These are phyloP conservation scores for Anguilla obscura DNA, from an alignment of 2,797 vertebrate genomes.

Conservation along the genomic window DNA sequence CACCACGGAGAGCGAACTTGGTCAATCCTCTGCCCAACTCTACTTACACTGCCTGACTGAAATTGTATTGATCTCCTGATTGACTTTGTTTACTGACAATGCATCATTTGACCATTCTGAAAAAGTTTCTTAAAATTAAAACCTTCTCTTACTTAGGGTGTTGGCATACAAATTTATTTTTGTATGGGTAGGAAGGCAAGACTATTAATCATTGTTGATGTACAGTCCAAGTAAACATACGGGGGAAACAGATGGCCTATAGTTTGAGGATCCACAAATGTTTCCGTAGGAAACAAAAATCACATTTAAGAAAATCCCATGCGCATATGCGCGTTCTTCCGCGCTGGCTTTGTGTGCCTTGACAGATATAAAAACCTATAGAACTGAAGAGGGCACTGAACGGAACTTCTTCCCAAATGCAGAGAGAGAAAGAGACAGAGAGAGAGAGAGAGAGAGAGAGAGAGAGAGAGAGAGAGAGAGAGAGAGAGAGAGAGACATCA, in stretches of 20 bases:
- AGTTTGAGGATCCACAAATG: neutral
- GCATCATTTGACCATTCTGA: neutral
- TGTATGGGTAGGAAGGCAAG: neutral
- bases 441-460: neutral
- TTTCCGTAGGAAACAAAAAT: neutral
- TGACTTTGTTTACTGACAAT: too few species aligned
- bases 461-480: neutral
- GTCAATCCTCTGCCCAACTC: neutral
- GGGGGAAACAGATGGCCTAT: neutral
- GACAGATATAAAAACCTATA: neutral
- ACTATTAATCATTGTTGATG: neutral
- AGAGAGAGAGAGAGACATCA: neutral
- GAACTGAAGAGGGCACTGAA: neutral
- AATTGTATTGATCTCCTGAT: neutral
- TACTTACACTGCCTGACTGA: neutral
- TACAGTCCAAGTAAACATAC: neutral
- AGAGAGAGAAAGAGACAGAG: neutral
- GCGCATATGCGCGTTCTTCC: neutral
- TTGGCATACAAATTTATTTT: neutral
- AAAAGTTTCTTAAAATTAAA: neutral
- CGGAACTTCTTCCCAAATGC: neutral
- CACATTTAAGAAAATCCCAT: neutral
- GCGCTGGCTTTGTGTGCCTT: neutral
- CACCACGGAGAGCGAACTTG: neutral
- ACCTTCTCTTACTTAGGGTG: neutral